Evolutionary conservation across 1,140 invertebrate genomes (phyloP).

Genomic region (Pseudomyrmex sp.): DNA sequence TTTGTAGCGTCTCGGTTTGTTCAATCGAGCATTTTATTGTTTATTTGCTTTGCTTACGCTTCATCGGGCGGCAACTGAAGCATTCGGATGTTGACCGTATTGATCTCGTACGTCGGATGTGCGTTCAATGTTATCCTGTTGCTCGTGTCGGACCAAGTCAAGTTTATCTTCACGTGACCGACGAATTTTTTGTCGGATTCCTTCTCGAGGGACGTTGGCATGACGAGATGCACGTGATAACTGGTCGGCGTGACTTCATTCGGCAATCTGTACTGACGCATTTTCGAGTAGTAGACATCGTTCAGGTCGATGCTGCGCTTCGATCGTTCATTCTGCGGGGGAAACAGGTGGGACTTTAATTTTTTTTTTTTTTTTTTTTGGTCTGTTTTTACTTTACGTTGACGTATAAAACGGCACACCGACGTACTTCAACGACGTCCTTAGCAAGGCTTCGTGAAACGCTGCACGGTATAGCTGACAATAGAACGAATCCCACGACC

Average conservation of each 20-base stretch:
- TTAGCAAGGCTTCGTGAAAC: background rate
- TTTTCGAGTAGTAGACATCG: constrained; percentile 72
- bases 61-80: constrained; percentile 67
- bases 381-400: background rate
- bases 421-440: constrained; percentile 1
- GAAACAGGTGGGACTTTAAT: background rate
- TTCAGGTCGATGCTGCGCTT: constrained; percentile 78
- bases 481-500: constrained; percentile 54
- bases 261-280: constrained; percentile 75
- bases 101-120: constrained; percentile 85
- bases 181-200: constrained; percentile 84
- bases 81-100: constrained; percentile 71
- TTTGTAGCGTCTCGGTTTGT: background rate
- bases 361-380: background rate
- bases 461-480: constrained; percentile 30
- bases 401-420: background rate
- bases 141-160: constrained; percentile 86
- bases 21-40: background rate
- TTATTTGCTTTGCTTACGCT: constrained; percentile 76
- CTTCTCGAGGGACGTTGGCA: constrained; percentile 85
- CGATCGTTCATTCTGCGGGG: background rate
- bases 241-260: constrained; percentile 86
- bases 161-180: constrained; percentile 87
- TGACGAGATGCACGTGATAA: constrained; percentile 87
- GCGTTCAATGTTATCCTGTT: constrained; percentile 87